A percentile compares a stretch with the other conserved stretches of the same genome.
Evolutionary conservation across 2,797 vertebrate species (phyloP).

Genomic region (Phrynocephalus guinanensis): DNA sequence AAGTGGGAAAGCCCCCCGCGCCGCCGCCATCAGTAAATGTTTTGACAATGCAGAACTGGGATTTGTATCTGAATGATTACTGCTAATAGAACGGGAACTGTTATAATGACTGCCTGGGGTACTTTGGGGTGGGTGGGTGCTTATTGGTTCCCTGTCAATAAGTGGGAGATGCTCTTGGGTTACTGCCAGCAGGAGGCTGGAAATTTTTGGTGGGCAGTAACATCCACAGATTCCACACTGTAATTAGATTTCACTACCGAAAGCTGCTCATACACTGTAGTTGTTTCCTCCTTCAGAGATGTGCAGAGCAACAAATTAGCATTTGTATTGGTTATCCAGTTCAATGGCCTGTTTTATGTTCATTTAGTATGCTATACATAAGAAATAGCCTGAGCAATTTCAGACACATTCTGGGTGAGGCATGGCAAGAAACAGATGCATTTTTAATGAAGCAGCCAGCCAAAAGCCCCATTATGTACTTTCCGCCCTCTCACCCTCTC

Average conservation of each 20-base stretch:
- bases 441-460: neutral
- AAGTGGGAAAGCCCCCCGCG: slow-evolving; percentile 12
- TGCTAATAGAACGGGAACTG: slow-evolving; percentile 18
- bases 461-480: neutral
- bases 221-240: neutral
- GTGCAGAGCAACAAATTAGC: neutral
- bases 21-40: neutral
- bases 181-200: neutral
- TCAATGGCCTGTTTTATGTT: slow-evolving; percentile 28
- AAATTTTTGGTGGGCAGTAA: neutral
- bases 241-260: slow-evolving; percentile 46
- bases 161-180: neutral
- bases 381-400: slow-evolving; percentile 16
- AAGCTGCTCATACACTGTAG: neutral
- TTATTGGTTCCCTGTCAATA: slow-evolving; percentile 12
- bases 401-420: slow-evolving; percentile 1
- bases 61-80: neutral
- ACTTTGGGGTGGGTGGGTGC: neutral
- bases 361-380: neutral
- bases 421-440: rapidly evolving
- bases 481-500: neutral
- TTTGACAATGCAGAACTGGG: slow-evolving; percentile 2
- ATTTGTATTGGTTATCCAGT: slow-evolving; percentile 28
- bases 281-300: slow-evolving; percentile 5
- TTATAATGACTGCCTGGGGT: neutral